phyloP scores from a whole-genome alignment of 2,888 invertebrate genomes.

The Quadroppia sp. region DNA sequence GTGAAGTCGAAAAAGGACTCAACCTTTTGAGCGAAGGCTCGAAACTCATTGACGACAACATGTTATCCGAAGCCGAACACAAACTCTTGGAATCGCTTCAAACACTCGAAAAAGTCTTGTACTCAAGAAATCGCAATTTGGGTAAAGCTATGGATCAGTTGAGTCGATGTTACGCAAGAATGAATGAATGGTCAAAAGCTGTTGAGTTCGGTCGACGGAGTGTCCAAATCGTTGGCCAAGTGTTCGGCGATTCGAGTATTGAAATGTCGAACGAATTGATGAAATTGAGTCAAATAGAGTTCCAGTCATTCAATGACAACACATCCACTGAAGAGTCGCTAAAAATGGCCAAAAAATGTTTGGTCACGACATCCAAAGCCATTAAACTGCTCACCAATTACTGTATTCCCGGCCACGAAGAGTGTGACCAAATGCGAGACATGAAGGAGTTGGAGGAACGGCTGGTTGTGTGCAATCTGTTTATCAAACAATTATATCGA shows the following conservation, averaged over 20 bases:
- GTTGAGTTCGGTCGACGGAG: slow-evolving; percentile 58
- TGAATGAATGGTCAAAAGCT: slow-evolving; percentile 54
- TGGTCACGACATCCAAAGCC: slow-evolving; percentile 21
- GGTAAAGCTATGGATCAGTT: slow-evolving; percentile 56
- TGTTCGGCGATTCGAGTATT: slow-evolving; percentile 63
- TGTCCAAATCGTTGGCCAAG: slow-evolving; percentile 60
- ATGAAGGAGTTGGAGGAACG: slow-evolving; percentile 1
- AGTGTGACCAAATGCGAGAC: not conserved
- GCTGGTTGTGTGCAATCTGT: not conserved
- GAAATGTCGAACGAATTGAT: slow-evolving; percentile 65
- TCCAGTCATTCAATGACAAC: slow-evolving; percentile 55
- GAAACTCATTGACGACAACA: not conserved
- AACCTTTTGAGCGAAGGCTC: not conserved
- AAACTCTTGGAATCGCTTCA: slow-evolving; percentile 55
- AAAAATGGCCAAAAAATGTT: not conserved
- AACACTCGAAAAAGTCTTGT: slow-evolving; percentile 56
- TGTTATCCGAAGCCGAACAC: slow-evolving; percentile 52
- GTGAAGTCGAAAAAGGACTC: not conserved
- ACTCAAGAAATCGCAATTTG: slow-evolving; percentile 58
- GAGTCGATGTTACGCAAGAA: slow-evolving; percentile 58
- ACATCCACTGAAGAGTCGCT: not conserved
- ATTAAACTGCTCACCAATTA: slow-evolving; percentile 21
- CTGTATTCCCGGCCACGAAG: not conserved
- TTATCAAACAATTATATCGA: not conserved
- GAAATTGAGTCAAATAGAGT: slow-evolving; percentile 60